These are phyloP conservation scores for Kradibia gibbosae DNA, from an alignment of 1,140 invertebrate species.

Conservation along the genomic window DNA sequence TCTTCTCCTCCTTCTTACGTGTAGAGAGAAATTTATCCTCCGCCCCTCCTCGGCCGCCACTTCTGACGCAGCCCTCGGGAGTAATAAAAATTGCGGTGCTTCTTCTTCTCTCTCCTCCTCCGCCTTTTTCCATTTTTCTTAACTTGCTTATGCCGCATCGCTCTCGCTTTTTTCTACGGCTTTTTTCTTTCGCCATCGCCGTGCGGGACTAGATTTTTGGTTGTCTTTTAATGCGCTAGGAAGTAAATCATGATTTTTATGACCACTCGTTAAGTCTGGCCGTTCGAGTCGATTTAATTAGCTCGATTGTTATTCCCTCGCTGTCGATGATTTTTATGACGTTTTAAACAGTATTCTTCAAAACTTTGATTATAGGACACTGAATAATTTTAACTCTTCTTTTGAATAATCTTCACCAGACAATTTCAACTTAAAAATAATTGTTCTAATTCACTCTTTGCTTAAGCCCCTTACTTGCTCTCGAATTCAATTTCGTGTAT, in stretches of 20 bases:
- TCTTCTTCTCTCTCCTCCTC: background rate
- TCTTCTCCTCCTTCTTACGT: background rate
- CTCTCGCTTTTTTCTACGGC: background rate
- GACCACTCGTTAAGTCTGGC: constrained; percentile 19
- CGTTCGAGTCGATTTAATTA: constrained; percentile 28
- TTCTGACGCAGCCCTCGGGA: background rate
- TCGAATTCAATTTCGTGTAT: too few species aligned
- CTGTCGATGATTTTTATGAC: constrained; percentile 11
- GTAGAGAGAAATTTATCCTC: background rate
- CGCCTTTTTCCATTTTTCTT: constrained; percentile 27
- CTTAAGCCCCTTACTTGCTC: too few species aligned
- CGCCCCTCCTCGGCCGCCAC: background rate
- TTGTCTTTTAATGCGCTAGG: background rate
- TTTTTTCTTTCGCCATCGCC: background rate
- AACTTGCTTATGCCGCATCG: background rate
- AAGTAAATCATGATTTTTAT: constrained; percentile 30
- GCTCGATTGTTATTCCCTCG: background rate
- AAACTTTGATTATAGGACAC: background rate
- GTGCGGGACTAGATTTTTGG: background rate
- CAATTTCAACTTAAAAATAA: too few species aligned
- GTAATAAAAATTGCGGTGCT: constrained; percentile 33
- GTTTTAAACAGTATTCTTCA: constrained; percentile 6
- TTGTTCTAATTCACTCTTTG: too few species aligned
- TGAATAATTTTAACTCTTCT: background rate
- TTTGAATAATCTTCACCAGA: background rate